Evolutionary conservation across 2,888 invertebrate species (phyloP).

Genomic region (Drosophila setosimentum): DNA sequence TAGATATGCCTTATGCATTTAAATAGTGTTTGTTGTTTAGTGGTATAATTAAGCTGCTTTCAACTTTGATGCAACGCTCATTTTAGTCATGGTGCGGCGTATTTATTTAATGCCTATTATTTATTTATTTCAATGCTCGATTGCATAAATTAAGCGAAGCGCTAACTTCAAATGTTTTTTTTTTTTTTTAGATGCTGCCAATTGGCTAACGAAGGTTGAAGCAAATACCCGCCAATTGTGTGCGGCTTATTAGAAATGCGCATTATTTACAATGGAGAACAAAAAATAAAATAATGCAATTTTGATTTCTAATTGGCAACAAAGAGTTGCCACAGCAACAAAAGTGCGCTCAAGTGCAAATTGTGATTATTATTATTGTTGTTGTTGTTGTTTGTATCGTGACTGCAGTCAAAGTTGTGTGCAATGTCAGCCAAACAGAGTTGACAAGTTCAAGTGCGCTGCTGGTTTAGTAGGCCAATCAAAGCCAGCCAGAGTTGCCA

Average conservation of each 20-base stretch:
- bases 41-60: constrained; percentile 4
- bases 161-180: constrained; percentile 20
- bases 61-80: constrained; percentile 42
- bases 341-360: constrained; percentile 34
- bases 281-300: constrained; percentile 34
- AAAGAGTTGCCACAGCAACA: constrained; percentile 44
- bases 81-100: constrained; percentile 33
- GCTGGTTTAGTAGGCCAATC: constrained; percentile 33
- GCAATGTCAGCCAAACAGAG: constrained; percentile 67
- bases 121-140: constrained; percentile 51
- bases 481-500: constrained; percentile 35
- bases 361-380: constrained; percentile 34
- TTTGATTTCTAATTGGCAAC: constrained; percentile 70
- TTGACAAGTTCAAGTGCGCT: constrained; percentile 76
- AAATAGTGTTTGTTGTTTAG: constrained; percentile 8
- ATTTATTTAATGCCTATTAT: constrained; percentile 42
- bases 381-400: constrained; percentile 42
- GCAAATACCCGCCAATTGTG: constrained; percentile 38
- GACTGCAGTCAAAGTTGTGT: constrained; percentile 58
- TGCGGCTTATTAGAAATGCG: constrained; percentile 74
- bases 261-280: constrained; percentile 64
- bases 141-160: constrained; percentile 63
- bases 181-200: constrained; percentile 40
- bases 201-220: constrained; percentile 43
- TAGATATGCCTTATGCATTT: not conserved